phyloP scores from a whole-genome alignment of 2,888 invertebrate genomes.

The Cephonodes hylas region DNA sequence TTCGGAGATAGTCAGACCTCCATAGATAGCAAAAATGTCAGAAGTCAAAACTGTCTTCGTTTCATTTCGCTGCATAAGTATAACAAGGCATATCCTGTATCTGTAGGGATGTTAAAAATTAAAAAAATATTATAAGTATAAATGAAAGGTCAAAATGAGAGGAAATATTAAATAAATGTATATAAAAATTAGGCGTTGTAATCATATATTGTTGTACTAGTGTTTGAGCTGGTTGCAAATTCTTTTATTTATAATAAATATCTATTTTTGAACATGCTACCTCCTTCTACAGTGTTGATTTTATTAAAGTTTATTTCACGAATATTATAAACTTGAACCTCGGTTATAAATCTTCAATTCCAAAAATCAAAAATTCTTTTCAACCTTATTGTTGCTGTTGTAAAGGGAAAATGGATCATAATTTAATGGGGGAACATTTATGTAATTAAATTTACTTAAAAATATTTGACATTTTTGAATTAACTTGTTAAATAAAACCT shows the following conservation, averaged over 20 bases:
- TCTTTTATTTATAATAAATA: slow-evolving; percentile 20
- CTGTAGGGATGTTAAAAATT: slow-evolving; percentile 54
- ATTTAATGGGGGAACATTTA: no score
- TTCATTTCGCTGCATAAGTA: slow-evolving; percentile 17
- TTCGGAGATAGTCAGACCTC: not conserved
- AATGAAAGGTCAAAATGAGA: slow-evolving; percentile 79
- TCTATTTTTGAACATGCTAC: slow-evolving; percentile 42
- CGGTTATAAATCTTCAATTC: not conserved
- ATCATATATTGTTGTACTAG: slow-evolving; percentile 53
- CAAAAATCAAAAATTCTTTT: no score
- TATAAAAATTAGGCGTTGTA: slow-evolving; percentile 61
- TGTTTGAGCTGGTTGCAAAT: slow-evolving; percentile 38
- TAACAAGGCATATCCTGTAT: slow-evolving; percentile 67
- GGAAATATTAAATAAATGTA: slow-evolving; percentile 77
- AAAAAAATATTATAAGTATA: slow-evolving; percentile 61
- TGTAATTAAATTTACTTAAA: no score
- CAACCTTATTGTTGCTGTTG: no score
- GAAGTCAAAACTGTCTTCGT: not conserved
- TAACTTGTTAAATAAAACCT: no score
- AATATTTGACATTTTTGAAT: no score
- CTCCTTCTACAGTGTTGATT: slow-evolving; percentile 36
- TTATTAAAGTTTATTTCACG: slow-evolving; percentile 16
- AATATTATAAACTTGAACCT: not conserved
- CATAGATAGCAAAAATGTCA: not conserved
- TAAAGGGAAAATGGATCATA: no score